A percentile compares a stretch with the other conserved stretches of the same genome.
phyloP scores from a whole-genome alignment of 2,888 invertebrate genomes.

The Melieria omissa region DNA sequence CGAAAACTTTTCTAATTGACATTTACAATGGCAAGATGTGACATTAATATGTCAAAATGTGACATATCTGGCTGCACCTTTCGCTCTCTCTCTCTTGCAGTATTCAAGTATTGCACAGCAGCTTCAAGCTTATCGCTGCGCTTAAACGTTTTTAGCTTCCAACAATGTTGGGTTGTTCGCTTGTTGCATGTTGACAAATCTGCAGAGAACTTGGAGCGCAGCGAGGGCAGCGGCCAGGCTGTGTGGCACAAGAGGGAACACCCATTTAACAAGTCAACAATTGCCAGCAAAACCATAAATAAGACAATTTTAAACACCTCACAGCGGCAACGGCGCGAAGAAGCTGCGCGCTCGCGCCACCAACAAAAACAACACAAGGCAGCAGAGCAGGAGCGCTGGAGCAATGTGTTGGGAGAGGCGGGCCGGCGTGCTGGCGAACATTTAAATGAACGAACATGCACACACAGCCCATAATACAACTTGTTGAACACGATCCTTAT shows the following conservation, averaged over 20 bases:
- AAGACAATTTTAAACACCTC: conserved; percentile 47
- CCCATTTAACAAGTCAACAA: conserved; percentile 67
- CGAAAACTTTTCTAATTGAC: conserved; percentile 1
- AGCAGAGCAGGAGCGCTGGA: background rate
- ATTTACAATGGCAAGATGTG: conserved; percentile 11
- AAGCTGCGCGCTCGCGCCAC: conserved; percentile 26
- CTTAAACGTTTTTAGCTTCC: conserved; percentile 49
- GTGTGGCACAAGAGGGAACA: conserved; percentile 53
- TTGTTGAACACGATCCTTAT: conserved; percentile 68
- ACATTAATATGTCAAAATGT: conserved; percentile 27
- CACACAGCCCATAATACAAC: conserved; percentile 65
- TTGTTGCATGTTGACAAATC: conserved; percentile 22
- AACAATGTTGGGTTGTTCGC: conserved; percentile 34
- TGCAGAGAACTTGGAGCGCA: background rate
- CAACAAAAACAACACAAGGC: conserved; percentile 31
- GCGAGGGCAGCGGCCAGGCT: conserved; percentile 7
- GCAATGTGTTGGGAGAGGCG: no score
- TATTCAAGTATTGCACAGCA: background rate
- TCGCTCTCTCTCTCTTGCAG: background rate
- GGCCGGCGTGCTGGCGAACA: background rate
- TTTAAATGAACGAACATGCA: conserved; percentile 50
- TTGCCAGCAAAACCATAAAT: conserved; percentile 66
- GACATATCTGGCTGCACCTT: background rate
- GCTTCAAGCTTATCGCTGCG: conserved; percentile 15
- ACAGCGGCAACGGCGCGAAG: conserved; percentile 19